These are phyloP conservation scores for Danaus plexippus DNA, from an alignment of 1,140 invertebrate genomes.

Conservation along the genomic window DNA sequence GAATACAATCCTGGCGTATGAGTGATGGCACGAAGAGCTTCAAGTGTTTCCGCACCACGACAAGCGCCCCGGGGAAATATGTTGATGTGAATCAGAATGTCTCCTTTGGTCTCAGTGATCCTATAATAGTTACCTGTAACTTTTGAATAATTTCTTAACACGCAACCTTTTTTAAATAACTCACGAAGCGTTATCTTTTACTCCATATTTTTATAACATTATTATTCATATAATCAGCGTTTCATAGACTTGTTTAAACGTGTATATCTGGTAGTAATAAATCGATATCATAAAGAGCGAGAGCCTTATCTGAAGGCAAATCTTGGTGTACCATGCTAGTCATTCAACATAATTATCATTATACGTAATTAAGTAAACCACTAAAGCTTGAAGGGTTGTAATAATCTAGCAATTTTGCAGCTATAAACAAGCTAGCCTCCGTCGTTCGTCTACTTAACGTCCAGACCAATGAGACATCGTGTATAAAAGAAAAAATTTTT, in stretches of 20 bases:
- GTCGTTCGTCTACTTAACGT: conserved; percentile 23
- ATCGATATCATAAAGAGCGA: conserved; percentile 9
- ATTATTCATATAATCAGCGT: neutral
- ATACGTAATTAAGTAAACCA: conserved; percentile 28
- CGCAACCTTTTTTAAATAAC: neutral
- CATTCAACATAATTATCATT: conserved; percentile 21
- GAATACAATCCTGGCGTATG: too few relatives aligned
- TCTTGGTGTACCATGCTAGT: conserved; percentile 5
- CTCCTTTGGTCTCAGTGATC: too few relatives aligned
- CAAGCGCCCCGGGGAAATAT: neutral
- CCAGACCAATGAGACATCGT: conserved; percentile 18
- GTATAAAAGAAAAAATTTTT: too few relatives aligned
- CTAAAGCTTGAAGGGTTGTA: conserved; percentile 16
- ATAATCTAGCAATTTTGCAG: conserved; percentile 25
- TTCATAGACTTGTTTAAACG: neutral
- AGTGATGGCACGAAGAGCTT: too few relatives aligned
- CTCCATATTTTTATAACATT: neutral
- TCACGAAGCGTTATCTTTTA: neutral
- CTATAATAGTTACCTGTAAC: too few relatives aligned
- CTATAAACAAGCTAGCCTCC: conserved; percentile 21
- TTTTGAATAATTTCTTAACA: too few relatives aligned
- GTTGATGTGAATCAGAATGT: too few relatives aligned
- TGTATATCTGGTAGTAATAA: conserved; percentile 1
- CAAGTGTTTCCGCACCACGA: neutral
- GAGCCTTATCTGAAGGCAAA: conserved; percentile 10